A percentile compares a stretch with the other conserved stretches of the same genome.
Evolutionary conservation across 2,797 vertebrate genomes (phyloP).

Genomic region (Mustela erminea): DNA sequence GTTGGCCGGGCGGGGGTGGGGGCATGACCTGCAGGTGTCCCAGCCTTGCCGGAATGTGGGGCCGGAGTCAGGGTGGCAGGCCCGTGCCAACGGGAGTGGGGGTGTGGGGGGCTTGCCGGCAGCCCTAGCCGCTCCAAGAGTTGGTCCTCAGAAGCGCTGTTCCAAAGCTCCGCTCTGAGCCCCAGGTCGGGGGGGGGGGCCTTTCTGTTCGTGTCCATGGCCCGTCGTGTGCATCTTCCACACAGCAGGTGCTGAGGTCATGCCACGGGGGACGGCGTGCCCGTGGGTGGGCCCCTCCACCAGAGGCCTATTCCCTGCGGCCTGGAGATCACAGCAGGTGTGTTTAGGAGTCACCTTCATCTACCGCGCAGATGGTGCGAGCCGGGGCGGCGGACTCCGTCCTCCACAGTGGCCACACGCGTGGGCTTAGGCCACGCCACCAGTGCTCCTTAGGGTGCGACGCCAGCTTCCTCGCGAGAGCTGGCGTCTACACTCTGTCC

Average conservation of each 20-base stretch:
- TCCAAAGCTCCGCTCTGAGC: background rate
- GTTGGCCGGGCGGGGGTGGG: accelerated
- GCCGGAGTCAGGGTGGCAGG: background rate
- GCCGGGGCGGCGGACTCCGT: background rate
- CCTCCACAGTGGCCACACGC: background rate
- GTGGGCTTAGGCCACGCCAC: no score
- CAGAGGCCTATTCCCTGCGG: background rate
- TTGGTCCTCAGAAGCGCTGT: background rate
- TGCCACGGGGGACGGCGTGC: accelerated
- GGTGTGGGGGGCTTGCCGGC: accelerated
- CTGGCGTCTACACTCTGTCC: background rate
- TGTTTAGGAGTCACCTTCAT: background rate
- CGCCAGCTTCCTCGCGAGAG: background rate
- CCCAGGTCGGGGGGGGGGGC: background rate
- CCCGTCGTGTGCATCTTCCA: accelerated
- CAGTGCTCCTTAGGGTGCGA: background rate
- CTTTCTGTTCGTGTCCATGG: background rate
- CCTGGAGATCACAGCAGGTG: background rate
- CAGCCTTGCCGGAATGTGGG: background rate
- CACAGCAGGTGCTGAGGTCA: background rate
- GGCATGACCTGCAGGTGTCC: background rate
- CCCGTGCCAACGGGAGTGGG: accelerated
- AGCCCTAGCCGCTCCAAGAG: no score
- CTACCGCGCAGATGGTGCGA: background rate
- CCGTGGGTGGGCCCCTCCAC: accelerated